Evolutionary conservation across 1,140 invertebrate species (phyloP), one percentile per base, ranked within the genome.

Genomic region (Lepidurus couesii): DNA sequence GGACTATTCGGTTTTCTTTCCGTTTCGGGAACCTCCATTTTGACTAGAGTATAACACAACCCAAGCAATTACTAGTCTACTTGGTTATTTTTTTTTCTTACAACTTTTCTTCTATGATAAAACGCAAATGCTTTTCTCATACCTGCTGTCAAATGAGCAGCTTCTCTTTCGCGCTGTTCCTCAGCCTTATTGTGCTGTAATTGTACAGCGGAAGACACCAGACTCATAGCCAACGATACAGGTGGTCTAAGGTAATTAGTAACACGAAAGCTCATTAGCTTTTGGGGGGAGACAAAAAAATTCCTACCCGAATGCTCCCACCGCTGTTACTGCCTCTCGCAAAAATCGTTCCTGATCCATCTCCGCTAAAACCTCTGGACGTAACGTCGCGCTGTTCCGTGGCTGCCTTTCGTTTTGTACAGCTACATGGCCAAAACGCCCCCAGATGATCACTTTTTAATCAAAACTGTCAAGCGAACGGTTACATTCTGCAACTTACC

Each of bases 341-440:
- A 96, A 85, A 0, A 95, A 91, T 53, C 94, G 86, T 81, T 96
- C 94, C 81, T 96, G 93, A 83, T 98, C 95, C 91, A 98, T 94
- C 82, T 98, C 95, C 45, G 94, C 88, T 45, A 97, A 88, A 3
- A 93, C 90, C 86, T 98, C 95, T 1, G 97, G 95, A 85, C 93
- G 89, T 83, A 98, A 97, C 80, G 95, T 99, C n/a, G 98, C 97
- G 45, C 97, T 99, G 87, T 99, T 99, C 77, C 98, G 88, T 0
- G 98, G 98, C 85, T 99, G 98, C 9, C 98, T 88, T 86, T 99
- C 98, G 86, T 99, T 99, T 87, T 99, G 98, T 8, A 99, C 98
- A 78, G 98, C 98, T 99, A 88, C 77, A 83, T 73, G 34, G 73
- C 73, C 76, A 13, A 78, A 34, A 21, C 42, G 42, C n/a, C 24